Evolutionary conservation across 2,113 vertebrate genomes (phyloP), one percentile per base, ranked within the genome.

Genomic region (Barnardius zonarius): DNA sequence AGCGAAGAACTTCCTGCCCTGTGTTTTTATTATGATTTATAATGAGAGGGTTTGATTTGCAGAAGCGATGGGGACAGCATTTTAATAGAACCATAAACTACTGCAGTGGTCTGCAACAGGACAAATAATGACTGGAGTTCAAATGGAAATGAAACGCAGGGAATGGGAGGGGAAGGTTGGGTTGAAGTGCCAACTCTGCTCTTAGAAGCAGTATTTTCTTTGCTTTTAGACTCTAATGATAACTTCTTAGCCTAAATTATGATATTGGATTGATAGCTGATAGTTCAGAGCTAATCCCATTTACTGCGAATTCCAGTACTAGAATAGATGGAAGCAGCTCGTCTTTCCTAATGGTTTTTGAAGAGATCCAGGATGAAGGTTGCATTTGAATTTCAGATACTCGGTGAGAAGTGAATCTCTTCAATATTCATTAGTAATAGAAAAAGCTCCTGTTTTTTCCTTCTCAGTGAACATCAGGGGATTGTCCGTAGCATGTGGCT

Each of bases 41-140:
- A 82, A 94, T 92, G 67, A 91, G 87, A 75, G 76, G 75, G 8
- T 85, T 96, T 83, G 76, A 84, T 96, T 61, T 81, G 80, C 86
- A 67, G 68, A 37, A 75, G 86, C 59, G 70, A 82, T 66, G 55
- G 83, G 61, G 69, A 83, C 52, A 72, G 86, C 39, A 14, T 64
- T 92, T 88, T 88, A 94, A 84, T 70, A 87, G 83, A 83, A 30
- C 44, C 52, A 30, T 81, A 25, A 93, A 83, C 48, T 25, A 33
- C 0, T 73, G 92, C 69, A 66, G 1, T 16, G 72, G 46, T 49
- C 83, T 81, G 1, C 39, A 69, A 59, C 46, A 64, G 64, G 35
- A 11, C 59, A 81, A 41, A 30, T 39, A 55, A 24, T 27, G 69
- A 37, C 48, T 68, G 92, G 37, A 31, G 80, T 19, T 51, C 39